Conservation (phyloP, 2,888 invertebrate species). For the Patella depressa region DNA sequence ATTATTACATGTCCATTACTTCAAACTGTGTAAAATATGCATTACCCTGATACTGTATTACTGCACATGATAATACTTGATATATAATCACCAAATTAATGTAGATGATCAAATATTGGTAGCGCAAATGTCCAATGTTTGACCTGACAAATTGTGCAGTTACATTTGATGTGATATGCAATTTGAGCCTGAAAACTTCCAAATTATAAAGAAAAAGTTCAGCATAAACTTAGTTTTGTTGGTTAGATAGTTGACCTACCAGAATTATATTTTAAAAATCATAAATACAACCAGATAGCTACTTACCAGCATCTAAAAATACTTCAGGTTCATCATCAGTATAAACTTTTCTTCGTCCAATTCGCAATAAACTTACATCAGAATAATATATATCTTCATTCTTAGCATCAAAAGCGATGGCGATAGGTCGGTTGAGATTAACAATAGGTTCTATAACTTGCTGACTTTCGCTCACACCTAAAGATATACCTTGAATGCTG, state of each 20-base stretch:
- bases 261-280: not conserved
- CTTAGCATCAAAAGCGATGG: conserved; percentile 80
- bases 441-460: conserved; percentile 82
- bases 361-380: conserved; percentile 73
- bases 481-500: conserved; percentile 79
- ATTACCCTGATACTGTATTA: no score
- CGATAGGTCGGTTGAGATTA: conserved; percentile 78
- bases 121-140: no score
- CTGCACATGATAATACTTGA: no score
- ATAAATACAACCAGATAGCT: not conserved
- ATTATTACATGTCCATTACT: no score
- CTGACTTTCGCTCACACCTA: conserved; percentile 57
- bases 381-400: conserved; percentile 79
- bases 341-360: conserved; percentile 72
- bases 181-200: no score
- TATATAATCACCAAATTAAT: no score
- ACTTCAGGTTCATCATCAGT: conserved; percentile 20
- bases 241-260: no score
- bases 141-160: no score
- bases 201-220: not conserved
- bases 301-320: conserved; percentile 25
- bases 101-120: no score
- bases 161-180: no score
- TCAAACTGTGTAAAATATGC: no score
- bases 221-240: not conserved